Conservation (phyloP, 2,888 invertebrate species). For the Zootermopsis nevadensis region DNA sequence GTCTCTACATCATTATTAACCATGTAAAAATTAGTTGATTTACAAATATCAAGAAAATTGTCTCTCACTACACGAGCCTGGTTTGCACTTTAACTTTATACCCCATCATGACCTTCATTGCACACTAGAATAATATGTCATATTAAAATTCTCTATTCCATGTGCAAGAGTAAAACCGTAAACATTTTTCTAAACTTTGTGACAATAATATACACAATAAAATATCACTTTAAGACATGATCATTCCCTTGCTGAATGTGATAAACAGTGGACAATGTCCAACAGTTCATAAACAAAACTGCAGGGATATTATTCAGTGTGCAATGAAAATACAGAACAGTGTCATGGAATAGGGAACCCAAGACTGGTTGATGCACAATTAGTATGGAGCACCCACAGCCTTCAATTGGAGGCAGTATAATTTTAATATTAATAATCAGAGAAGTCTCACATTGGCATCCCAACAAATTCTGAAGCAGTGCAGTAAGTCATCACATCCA, state of each 20-base stretch:
- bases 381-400: constrained; percentile 14
- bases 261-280: constrained; percentile 18
- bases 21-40: constrained; percentile 43
- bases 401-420: constrained; percentile 36
- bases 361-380: not conserved
- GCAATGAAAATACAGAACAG: constrained; percentile 32
- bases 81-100: constrained; percentile 28
- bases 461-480: constrained; percentile 25
- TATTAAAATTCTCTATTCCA: constrained; percentile 27
- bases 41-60: constrained; percentile 43
- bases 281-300: constrained; percentile 14
- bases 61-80: constrained; percentile 25
- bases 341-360: constrained; percentile 5
- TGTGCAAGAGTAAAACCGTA: constrained; percentile 39
- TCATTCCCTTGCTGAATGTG: not conserved
- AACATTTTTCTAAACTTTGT: constrained; percentile 38
- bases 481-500: not conserved
- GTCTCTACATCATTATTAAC: constrained; percentile 34
- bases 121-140: constrained; percentile 34
- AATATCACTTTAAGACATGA: constrained; percentile 23
- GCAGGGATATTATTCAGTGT: constrained; percentile 25
- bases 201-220: constrained; percentile 36
- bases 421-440: not conserved
- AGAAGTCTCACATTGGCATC: constrained; percentile 22
- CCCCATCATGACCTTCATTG: constrained; percentile 3